Evolutionary conservation across 2,113 vertebrate genomes (phyloP).

Genomic region (Pholis gunnellus): DNA sequence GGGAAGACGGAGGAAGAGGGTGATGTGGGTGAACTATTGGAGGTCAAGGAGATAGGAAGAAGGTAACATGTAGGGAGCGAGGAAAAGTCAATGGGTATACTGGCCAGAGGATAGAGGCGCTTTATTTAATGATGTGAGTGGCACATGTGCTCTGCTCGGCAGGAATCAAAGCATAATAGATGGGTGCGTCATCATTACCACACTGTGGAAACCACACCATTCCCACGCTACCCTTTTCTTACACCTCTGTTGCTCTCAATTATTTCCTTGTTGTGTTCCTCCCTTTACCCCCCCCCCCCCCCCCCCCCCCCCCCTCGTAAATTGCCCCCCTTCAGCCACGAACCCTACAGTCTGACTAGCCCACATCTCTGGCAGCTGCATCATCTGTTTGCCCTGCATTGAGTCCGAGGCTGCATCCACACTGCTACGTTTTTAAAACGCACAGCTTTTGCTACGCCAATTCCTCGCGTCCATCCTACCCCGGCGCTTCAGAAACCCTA

Average conservation of each 20-base stretch:
- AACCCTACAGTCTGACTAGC: conserved; percentile 13
- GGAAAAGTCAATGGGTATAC: not conserved
- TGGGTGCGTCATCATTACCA: conserved; percentile 41
- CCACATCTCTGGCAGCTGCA: conserved; percentile 11
- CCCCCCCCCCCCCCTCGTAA: not conserved
- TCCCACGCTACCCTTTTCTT: not conserved
- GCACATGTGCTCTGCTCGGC: conserved; percentile 22
- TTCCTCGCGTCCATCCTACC: no score
- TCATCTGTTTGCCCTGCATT: not conserved
- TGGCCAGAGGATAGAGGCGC: not conserved
- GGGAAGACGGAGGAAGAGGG: not conserved
- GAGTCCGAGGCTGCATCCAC: not conserved
- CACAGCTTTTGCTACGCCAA: not conserved
- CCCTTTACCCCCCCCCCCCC: not conserved
- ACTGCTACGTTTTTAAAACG: not conserved
- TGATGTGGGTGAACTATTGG: not conserved
- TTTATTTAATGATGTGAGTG: conserved; percentile 32
- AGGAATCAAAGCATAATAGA: conserved; percentile 42
- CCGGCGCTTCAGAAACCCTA: not conserved
- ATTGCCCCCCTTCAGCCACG: not conserved
- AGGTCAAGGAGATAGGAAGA: not conserved
- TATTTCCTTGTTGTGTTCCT: conserved; percentile 8
- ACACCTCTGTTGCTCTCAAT: conserved; percentile 11
- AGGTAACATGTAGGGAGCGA: not conserved
- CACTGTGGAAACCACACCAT: conserved; percentile 17